A percentile compares a stretch with the other conserved stretches of the same genome.
Conservation (phyloP, 2,888 invertebrate species). For the Athetis lepigone region DNA sequence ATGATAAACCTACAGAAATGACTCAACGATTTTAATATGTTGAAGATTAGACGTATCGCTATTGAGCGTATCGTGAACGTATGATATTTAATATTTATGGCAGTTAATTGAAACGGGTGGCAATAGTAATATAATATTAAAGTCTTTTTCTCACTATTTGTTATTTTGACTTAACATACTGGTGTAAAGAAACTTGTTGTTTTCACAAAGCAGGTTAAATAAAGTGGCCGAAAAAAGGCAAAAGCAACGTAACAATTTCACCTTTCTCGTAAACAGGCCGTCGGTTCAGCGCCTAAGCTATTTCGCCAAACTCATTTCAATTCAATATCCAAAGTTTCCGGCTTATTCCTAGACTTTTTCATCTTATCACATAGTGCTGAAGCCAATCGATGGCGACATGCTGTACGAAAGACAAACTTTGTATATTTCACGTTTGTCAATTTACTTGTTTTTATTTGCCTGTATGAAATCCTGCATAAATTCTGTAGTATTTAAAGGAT, state of each 20-base stretch:
- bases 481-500: constrained; percentile 34
- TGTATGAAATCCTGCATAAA: constrained; percentile 23
- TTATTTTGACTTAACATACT: background rate
- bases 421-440: constrained; percentile 48
- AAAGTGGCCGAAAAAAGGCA: constrained; percentile 44
- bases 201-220: constrained; percentile 38
- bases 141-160: background rate
- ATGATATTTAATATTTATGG: constrained; percentile 18
- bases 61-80: constrained; percentile 12
- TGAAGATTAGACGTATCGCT: constrained; percentile 18
- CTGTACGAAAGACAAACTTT: constrained; percentile 44
- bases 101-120: constrained; percentile 6
- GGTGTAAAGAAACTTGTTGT: background rate
- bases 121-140: background rate
- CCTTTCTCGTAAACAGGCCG: constrained; percentile 57
- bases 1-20: constrained; percentile 19
- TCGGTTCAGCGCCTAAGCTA: constrained; percentile 55
- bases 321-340: constrained; percentile 63
- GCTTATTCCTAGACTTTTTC: constrained; percentile 60
- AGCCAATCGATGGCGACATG: constrained; percentile 51
- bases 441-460: constrained; percentile 36
- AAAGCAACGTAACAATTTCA: constrained; percentile 54
- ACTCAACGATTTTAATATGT: constrained; percentile 38
- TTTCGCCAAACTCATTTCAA: constrained; percentile 65
- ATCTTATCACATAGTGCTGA: constrained; percentile 60